Conservation (phyloP, 2,797 vertebrate species). For the Dallia pectoralis region DNA sequence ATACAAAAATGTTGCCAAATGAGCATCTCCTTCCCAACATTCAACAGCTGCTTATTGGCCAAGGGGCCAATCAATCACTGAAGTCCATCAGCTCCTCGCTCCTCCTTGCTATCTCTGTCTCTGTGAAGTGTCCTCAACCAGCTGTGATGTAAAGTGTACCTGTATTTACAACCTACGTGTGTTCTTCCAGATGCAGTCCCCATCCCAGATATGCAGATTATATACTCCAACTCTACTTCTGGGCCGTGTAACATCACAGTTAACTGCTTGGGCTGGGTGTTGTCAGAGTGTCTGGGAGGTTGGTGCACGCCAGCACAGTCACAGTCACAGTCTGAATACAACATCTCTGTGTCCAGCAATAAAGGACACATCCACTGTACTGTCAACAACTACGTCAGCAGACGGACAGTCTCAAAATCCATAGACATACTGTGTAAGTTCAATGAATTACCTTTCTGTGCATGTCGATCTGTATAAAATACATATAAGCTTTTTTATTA, state of each 20-base stretch:
- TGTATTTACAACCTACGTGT: neutral
- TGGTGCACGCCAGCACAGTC: neutral
- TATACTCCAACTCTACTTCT: conserved; percentile 26
- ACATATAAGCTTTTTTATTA: neutral
- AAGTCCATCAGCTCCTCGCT: no score
- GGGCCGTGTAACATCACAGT: conserved; percentile 40
- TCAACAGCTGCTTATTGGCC: no score
- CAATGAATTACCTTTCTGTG: neutral
- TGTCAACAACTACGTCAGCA: conserved; percentile 51
- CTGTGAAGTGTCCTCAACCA: no score
- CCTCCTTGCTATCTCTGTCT: neutral
- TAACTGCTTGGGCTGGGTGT: conserved; percentile 56
- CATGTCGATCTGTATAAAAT: conserved; percentile 11
- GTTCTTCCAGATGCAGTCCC: conserved; percentile 37
- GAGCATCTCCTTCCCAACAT: no score
- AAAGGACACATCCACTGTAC: conserved; percentile 37
- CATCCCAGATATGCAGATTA: conserved; percentile 19
- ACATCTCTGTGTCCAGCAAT: conserved; percentile 20
- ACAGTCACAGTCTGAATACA: conserved; percentile 1
- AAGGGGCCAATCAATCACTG: no score
- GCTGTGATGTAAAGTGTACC: neutral
- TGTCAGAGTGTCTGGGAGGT: neutral
- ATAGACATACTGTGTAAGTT: conserved; percentile 37
- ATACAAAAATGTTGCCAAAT: no score
- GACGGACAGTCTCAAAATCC: neutral